These are phyloP conservation scores for Halichoeres trimaculatus DNA, from an alignment of 2,113 vertebrate species.

Conservation along the genomic window DNA sequence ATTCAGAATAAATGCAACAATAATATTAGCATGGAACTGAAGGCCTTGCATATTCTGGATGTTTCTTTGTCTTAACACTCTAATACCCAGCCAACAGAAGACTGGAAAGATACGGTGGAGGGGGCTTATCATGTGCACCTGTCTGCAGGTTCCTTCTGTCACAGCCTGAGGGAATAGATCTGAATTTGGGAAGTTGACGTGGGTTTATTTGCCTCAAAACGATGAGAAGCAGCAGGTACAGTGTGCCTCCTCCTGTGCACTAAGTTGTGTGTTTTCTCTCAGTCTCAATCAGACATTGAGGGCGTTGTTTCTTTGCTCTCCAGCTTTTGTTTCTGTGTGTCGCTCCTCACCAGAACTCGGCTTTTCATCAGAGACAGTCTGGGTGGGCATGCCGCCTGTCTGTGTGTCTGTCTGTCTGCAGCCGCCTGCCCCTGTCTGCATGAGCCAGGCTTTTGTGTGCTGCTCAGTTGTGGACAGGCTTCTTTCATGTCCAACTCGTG, in stretches of 20 bases:
- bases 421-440: conserved; percentile 61
- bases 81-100: neutral
- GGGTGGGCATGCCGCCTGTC: conserved; percentile 70
- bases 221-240: no score
- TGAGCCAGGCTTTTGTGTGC: conserved; percentile 74
- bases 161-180: conserved; percentile 8
- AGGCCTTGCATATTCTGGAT: neutral
- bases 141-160: conserved; percentile 1
- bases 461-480: conserved; percentile 52
- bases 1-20: neutral
- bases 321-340: conserved; percentile 66
- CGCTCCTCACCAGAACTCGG: conserved; percentile 47
- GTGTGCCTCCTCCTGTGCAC: neutral
- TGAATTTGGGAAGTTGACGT: conserved; percentile 3
- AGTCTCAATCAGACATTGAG: conserved; percentile 24
- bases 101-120: neutral
- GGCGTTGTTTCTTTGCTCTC: conserved; percentile 51
- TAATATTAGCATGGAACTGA: neutral
- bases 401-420: conserved; percentile 41
- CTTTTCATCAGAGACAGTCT: conserved; percentile 65
- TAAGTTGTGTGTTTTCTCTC: conserved; percentile 23
- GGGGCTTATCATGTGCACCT: conserved; percentile 23
- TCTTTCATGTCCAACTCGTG: conserved; percentile 55
- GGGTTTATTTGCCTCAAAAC: neutral
- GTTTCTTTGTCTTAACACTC: conserved; percentile 29